Evolutionary conservation across 2,888 invertebrate genomes (phyloP), one percentile per base, ranked within the genome.

Genomic region (Hydrotaea cyrtoneurina): DNA sequence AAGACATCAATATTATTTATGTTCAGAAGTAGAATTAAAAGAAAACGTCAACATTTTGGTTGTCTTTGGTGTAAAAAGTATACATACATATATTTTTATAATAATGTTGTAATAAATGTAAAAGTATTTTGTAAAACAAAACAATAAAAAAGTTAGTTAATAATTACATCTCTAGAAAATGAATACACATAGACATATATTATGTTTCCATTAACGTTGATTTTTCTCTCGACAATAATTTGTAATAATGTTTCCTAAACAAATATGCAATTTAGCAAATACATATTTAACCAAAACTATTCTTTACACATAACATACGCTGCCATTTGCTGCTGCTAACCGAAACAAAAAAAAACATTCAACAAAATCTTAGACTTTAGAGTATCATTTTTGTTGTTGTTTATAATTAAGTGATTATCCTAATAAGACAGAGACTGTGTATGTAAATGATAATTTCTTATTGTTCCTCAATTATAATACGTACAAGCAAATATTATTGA

Each of bases 391-490:
- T 31, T 4, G 7, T 31, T 31, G 7, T 31, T n/a, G 43, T 43
- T 43, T 43, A 11, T 43, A 43, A 43, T n/a, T 50, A 50, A 50
- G 50, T 2, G 50, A 50, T 50, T 50, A 50, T 50, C 50, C 50
- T 13, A n/a, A 50, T 50, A 50, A 50, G 50, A n/a, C 50, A 50
- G n/a, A 13, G 10, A 43, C 43, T 43, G 13, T 43, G 15, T 15
- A 43, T 43, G 5, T 26, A 15, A 26, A 26, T 11, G 1, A 59
- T 8, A 26, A 2, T 59, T 23, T 59, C 19, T 26, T 13, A 55
- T 26, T 59, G 59, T 59, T 59, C 59, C 23, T 59, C 19, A 26
- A 23, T 59, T 59, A 59, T 59, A 26, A 26, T 23, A 55, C 55
- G 5, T 50, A 50, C 2, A 43, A 19, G 21, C 57, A 31, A 31